These are phyloP conservation scores for Panagrolaimus sp. DNA, from an alignment of 1,140 invertebrate species.

Conservation along the genomic window DNA sequence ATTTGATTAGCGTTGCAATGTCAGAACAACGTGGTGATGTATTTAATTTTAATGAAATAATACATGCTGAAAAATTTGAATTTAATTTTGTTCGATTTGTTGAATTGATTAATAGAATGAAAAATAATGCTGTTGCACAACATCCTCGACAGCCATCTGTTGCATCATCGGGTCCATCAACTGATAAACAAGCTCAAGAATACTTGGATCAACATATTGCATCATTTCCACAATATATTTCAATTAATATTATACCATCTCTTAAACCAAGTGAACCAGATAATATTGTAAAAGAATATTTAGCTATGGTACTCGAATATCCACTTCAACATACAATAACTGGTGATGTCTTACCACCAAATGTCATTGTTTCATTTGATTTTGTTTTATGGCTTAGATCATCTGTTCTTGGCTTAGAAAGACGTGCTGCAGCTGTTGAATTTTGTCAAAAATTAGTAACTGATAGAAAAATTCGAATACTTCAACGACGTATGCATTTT, in stretches of 20 bases:
- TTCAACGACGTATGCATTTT: constrained; percentile 10
- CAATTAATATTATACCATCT: not conserved
- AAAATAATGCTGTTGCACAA: constrained; percentile 12
- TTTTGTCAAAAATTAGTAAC: constrained; percentile 66
- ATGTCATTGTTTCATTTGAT: constrained; percentile 78
- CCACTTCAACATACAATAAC: not conserved
- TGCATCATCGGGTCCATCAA: constrained; percentile 7
- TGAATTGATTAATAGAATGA: constrained; percentile 15
- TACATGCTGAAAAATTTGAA: constrained; percentile 27
- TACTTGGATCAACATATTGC: not conserved
- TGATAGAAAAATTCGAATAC: not conserved
- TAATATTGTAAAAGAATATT: too few species aligned
- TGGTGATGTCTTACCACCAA: constrained; percentile 37
- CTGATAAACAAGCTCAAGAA: not conserved
- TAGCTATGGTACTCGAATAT: not conserved
- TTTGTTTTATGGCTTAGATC: constrained; percentile 79
- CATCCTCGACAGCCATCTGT: not conserved
- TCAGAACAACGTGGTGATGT: not conserved
- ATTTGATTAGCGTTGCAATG: not conserved
- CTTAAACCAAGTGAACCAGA: not conserved
- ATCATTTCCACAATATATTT: not conserved
- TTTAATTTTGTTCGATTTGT: constrained; percentile 40
- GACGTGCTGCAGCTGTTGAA: constrained; percentile 65
- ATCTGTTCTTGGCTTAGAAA: constrained; percentile 70
- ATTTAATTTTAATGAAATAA: constrained; percentile 14